phyloP scores from a whole-genome alignment of 1,140 invertebrate species.

The Hetaerina americana region DNA sequence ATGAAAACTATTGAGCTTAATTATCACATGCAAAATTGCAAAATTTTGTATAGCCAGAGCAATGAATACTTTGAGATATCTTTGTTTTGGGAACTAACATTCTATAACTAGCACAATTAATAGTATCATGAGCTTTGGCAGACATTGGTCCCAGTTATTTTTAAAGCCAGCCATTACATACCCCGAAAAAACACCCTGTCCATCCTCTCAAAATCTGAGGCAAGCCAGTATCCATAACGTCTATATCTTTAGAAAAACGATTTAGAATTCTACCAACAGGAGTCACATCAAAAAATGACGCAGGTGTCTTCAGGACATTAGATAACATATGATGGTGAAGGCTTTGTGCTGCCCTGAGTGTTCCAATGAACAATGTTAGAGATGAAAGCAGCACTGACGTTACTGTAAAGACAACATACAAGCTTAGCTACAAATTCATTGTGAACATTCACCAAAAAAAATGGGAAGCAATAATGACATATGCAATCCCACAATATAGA shows the following conservation, averaged over 20 bases:
- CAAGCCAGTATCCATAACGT: slow-evolving; percentile 44
- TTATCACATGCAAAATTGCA: no score
- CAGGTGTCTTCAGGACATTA: slow-evolving; percentile 48
- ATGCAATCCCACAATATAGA: no score
- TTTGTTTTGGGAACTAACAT: no score
- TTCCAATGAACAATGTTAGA: slow-evolving; percentile 51
- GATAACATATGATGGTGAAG: slow-evolving; percentile 52
- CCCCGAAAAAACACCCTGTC: slow-evolving; percentile 34
- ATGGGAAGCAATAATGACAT: not conserved
- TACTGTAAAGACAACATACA: slow-evolving; percentile 36
- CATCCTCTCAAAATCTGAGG: slow-evolving; percentile 36
- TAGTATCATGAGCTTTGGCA: not conserved
- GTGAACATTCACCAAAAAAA: no score
- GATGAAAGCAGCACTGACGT: slow-evolving; percentile 50
- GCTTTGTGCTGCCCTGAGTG: slow-evolving; percentile 48
- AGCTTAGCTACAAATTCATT: not conserved
- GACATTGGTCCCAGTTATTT: not conserved
- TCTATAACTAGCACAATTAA: slow-evolving; percentile 11
- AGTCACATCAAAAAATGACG: slow-evolving; percentile 62
- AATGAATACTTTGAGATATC: no score
- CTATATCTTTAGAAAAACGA: slow-evolving; percentile 58
- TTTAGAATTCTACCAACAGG: slow-evolving; percentile 59
- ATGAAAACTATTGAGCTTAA: no score
- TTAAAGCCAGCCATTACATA: slow-evolving; percentile 21
- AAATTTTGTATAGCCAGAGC: no score